Evolutionary conservation across 1,140 invertebrate genomes (phyloP).

Genomic region (Kradibia gibbosae): DNA sequence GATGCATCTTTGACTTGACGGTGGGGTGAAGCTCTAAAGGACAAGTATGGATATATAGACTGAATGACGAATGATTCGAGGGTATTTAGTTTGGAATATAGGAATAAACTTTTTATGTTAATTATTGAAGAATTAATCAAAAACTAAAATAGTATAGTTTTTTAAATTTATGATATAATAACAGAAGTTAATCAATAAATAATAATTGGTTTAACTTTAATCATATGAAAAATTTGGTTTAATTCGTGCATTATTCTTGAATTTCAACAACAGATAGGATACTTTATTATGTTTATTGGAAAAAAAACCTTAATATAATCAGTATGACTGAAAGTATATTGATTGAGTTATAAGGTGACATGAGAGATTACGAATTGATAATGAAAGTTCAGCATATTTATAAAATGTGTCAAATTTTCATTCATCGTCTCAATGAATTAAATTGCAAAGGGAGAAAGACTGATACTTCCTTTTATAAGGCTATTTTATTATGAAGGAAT

Average conservation of each 20-base stretch:
- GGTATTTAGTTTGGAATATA: conserved; percentile 21
- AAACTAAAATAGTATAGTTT: not conserved
- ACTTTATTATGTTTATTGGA: not conserved
- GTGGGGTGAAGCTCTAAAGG: not conserved
- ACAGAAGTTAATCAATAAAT: no score
- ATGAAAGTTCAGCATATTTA: not conserved
- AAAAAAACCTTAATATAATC: conserved; percentile 9
- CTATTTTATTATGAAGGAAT: not conserved
- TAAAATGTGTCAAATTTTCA: conserved; percentile 25
- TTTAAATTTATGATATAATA: no score
- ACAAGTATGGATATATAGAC: not conserved
- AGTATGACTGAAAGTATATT: not conserved
- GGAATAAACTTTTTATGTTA: not conserved
- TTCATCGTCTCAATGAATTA: not conserved
- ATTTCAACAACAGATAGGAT: not conserved
- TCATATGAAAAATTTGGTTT: not conserved
- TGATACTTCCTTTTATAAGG: not conserved
- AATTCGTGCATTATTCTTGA: not conserved
- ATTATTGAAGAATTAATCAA: not conserved
- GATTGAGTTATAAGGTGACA: conserved; percentile 1
- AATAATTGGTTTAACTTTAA: not conserved
- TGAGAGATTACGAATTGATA: conserved; percentile 4
- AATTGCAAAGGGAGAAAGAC: not conserved
- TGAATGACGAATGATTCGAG: conserved; percentile 18
- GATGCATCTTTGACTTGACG: conserved; percentile 43